Percentiles rank a stretch among this genome's conserved stretches.
These are phyloP conservation scores for Rhopalosiphum nymphaeae DNA, from an alignment of 2,888 invertebrate genomes.

Conservation along the genomic window DNA sequence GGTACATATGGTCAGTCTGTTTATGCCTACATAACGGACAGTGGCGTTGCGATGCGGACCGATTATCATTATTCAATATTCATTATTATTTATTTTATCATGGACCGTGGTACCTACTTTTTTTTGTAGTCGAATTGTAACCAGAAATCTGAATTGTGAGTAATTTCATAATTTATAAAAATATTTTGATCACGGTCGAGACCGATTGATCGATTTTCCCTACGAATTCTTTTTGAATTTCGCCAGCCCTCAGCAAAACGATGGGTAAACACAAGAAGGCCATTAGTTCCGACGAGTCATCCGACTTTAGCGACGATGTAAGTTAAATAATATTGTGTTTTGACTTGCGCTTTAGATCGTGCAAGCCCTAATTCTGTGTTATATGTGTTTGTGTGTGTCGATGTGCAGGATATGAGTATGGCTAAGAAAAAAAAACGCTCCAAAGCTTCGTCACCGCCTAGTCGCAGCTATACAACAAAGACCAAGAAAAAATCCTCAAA, in stretches of 20 bases:
- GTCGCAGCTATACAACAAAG: background rate
- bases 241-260: background rate
- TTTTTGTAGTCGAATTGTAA: background rate
- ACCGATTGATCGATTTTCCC: background rate
- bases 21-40: background rate
- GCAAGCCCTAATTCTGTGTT: background rate
- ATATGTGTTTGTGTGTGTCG: background rate
- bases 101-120: background rate
- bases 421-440: slow-evolving; percentile 35
- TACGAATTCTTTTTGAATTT: background rate
- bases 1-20: background rate
- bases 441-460: background rate
- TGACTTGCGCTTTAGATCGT: background rate
- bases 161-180: background rate
- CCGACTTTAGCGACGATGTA: slow-evolving; percentile 45
- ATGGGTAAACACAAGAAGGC: slow-evolving; percentile 57
- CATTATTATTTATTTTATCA: background rate
- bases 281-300: slow-evolving; percentile 42
- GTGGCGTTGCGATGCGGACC: slow-evolving; percentile 17
- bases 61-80: slow-evolving; percentile 3
- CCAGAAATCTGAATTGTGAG: background rate
- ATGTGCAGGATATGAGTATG: background rate
- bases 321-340: slow-evolving; percentile 9
- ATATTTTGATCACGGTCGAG: background rate
- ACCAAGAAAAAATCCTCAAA: slow-evolving; percentile 2